Conservation (phyloP, 1,140 invertebrate genomes). For the Neotoxoptera formosana region DNA sequence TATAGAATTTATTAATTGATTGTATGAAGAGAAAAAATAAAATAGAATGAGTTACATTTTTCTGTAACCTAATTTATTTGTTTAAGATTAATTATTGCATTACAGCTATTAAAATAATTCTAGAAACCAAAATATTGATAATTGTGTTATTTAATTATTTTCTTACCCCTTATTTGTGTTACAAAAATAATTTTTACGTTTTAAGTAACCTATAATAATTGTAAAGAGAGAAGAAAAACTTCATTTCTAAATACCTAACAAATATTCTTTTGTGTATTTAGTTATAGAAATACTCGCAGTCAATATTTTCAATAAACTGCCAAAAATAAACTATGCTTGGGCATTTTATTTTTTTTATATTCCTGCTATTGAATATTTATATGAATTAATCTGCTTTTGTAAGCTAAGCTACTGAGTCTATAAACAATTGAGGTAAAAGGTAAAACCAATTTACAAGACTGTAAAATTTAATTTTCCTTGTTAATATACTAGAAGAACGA, state of each 20-base stretch:
- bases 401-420: not conserved
- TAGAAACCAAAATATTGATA: conserved; percentile 33
- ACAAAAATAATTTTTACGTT: not conserved
- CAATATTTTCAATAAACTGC: conserved; percentile 46
- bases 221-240: not conserved
- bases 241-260: conserved; percentile 23
- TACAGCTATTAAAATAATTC: conserved; percentile 27
- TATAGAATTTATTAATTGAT: conserved; percentile 17
- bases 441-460: not conserved
- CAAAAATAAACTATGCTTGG: conserved; percentile 1
- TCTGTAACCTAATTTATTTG: conserved; percentile 28
- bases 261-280: conserved; percentile 45
- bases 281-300: conserved; percentile 18
- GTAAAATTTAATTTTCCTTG: not conserved
- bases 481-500: not conserved
- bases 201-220: not conserved
- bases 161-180: conserved; percentile 9
- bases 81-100: conserved; percentile 14
- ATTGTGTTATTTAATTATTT: conserved; percentile 40
- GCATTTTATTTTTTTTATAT: not conserved
- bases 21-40: not conserved
- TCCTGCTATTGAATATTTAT: not conserved
- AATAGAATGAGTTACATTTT: not conserved
- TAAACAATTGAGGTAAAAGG: not conserved
- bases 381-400: not conserved